phyloP scores from a whole-genome alignment of 2,888 invertebrate genomes.

The Megaustenia siamemsis region DNA sequence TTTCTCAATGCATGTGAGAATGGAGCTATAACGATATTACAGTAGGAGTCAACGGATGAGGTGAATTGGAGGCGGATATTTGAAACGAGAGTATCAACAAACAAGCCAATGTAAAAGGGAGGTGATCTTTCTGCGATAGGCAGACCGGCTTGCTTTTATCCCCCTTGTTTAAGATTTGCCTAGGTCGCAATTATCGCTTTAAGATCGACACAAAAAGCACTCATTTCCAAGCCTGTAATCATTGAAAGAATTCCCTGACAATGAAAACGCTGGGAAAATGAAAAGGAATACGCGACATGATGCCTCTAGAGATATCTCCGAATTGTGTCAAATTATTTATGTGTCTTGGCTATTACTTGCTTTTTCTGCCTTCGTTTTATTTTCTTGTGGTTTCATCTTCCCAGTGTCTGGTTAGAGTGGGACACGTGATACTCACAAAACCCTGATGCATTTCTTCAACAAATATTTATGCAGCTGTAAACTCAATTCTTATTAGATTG shows the following conservation, averaged over 20 bases:
- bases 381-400: neutral
- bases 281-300: neutral
- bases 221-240: neutral
- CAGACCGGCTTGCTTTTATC: neutral
- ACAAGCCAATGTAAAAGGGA: neutral
- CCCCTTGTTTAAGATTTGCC: neutral
- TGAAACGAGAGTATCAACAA: neutral
- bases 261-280: neutral
- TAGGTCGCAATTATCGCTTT: neutral
- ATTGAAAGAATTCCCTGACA: neutral
- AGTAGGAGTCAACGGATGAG: no score
- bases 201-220: neutral
- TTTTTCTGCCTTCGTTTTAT: neutral
- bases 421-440: neutral
- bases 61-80: no score
- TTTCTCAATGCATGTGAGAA: no score
- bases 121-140: neutral
- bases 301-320: neutral
- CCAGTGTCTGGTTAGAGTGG: neutral
- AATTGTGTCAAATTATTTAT: neutral
- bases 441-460: neutral
- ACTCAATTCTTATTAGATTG: neutral
- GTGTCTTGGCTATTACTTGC: neutral
- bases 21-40: no score
- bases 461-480: conserved; percentile 11